Conservation (phyloP, 2,113 vertebrate genomes). For the Isurus oxyrinchus region DNA sequence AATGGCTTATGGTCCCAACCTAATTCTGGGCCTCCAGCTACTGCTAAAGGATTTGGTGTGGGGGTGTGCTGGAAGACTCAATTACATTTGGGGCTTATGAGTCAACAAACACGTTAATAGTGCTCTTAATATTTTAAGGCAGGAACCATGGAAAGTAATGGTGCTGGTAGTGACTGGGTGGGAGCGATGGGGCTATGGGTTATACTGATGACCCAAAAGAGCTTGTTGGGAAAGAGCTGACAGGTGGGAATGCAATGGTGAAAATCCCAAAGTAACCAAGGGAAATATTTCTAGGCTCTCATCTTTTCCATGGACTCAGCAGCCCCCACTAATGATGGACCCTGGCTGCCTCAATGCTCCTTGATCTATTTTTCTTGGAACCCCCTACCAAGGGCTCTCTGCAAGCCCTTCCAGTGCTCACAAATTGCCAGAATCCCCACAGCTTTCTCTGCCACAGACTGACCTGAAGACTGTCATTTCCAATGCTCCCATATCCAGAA, state of each 20-base stretch:
- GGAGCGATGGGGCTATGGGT: background rate
- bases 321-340: background rate
- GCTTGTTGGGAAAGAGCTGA: background rate
- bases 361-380: background rate
- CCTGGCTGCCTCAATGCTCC: too few species aligned
- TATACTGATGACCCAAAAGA: background rate
- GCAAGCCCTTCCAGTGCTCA: background rate
- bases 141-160: background rate
- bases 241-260: too few species aligned
- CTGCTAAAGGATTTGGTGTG: background rate
- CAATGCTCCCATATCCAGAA: background rate
- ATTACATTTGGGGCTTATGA: background rate
- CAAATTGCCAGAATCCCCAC: background rate
- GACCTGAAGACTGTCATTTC: background rate
- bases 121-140: background rate
- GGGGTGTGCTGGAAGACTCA: background rate
- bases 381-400: background rate
- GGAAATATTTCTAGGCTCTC: background rate
- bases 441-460: background rate
- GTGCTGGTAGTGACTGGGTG: background rate
- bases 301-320: background rate
- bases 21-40: background rate
- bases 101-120: background rate
- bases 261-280: background rate
- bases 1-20: background rate